These are phyloP conservation scores for Nibea coibor DNA, from an alignment of 2,113 vertebrate species.

Conservation along the genomic window DNA sequence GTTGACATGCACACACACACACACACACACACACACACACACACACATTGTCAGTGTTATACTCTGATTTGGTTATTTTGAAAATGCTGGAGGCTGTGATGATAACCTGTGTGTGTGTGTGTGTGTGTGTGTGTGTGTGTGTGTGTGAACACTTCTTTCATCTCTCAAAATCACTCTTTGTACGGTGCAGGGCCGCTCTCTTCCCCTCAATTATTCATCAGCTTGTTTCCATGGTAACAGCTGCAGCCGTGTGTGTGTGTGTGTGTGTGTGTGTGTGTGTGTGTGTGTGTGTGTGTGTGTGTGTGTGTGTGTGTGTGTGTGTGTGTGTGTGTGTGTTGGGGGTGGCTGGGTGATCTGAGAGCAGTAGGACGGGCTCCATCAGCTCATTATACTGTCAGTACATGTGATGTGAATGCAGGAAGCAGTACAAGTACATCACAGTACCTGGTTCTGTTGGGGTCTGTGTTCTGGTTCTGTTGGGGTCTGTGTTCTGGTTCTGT, in stretches of 20 bases:
- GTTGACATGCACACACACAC: constrained; percentile 16
- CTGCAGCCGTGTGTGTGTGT: constrained; percentile 53
- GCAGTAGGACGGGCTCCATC: constrained; percentile 30
- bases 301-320: too few species aligned
- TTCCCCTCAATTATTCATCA: constrained; percentile 79
- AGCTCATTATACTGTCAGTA: constrained; percentile 30
- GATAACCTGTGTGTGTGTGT: constrained; percentile 44
- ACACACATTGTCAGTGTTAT: neutral
- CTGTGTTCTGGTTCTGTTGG: too few species aligned
- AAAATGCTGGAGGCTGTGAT: constrained; percentile 41
- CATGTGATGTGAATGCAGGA: neutral
- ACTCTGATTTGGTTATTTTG: constrained; percentile 50
- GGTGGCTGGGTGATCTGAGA: constrained; percentile 25
- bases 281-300: constrained; percentile 15
- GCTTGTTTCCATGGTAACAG: constrained; percentile 77
- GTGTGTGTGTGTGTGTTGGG: constrained; percentile 21
- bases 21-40: constrained; percentile 17
- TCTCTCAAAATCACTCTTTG: constrained; percentile 72
- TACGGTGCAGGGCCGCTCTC: constrained; percentile 61
- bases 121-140: constrained; percentile 15
- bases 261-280: constrained; percentile 28
- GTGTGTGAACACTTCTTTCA: constrained; percentile 58
- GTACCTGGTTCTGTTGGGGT: too few species aligned
- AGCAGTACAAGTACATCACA: neutral
- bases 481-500: too few species aligned